Conservation (phyloP, 2,888 invertebrate genomes). For the Elmis aenea region DNA sequence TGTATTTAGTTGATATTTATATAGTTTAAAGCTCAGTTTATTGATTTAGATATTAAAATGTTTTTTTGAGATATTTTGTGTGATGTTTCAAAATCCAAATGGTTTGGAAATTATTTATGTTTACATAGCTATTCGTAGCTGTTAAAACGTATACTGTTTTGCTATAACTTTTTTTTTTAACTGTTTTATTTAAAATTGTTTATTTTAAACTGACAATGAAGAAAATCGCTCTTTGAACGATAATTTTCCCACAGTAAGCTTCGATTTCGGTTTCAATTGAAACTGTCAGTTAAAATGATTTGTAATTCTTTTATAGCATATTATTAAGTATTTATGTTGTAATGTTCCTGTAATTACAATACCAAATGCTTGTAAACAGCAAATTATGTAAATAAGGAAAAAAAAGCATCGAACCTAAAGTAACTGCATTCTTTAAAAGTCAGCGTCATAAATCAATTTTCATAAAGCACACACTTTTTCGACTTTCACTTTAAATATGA, state of each 20-base stretch:
- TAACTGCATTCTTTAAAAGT: constrained; percentile 23
- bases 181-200: too few relatives aligned
- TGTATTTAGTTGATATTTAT: background rate
- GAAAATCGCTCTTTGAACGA: too few relatives aligned
- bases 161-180: too few relatives aligned
- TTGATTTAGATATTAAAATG: background rate
- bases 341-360: constrained; percentile 11
- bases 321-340: constrained; percentile 25
- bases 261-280: constrained; percentile 3
- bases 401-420: constrained; percentile 16
- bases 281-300: constrained; percentile 12
- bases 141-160: too few relatives aligned
- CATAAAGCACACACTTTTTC: constrained; percentile 41
- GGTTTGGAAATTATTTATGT: too few relatives aligned
- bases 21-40: background rate
- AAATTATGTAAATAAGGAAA: constrained; percentile 3
- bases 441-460: constrained; percentile 42
- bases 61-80: constrained; percentile 1
- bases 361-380: constrained; percentile 11
- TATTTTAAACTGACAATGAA: too few relatives aligned
- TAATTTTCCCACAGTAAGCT: too few relatives aligned
- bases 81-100: too few relatives aligned
- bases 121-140: too few relatives aligned
- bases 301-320: constrained; percentile 21
- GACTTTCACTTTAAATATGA: constrained; percentile 41